Evolutionary conservation across 2,888 invertebrate species (phyloP), one percentile per base, ranked within the genome.

Genomic region (Agonopterix subpropinquella): DNA sequence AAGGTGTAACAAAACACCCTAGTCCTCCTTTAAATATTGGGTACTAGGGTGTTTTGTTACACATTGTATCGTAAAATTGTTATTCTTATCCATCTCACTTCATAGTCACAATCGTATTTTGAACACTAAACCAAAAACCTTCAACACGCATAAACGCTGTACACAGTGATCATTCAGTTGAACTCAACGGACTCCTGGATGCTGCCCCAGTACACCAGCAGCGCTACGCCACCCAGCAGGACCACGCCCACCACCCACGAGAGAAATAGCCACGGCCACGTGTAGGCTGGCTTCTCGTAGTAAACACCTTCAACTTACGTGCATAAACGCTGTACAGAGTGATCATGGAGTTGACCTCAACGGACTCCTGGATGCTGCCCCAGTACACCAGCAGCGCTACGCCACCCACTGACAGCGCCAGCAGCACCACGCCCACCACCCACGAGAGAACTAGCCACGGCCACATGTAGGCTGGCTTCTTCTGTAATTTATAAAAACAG

Each of bases 371-470:
- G 9, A 59, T 41, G 35, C 60, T 53, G 8, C 53, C 52, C 42
- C 58, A 58, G 50, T 67, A 59, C 36, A 64, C 57, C 35, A 83
- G 63, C 49, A 78, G 58, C 49, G 72, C 62, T 13, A 67, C 58
- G 15, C 80, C 84, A 2, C 67, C 61, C 47, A 73, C 55, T 0
- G 73, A 61, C 11, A 77, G 57, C n/a, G 58, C 53, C 13, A 73
- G 41, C 48, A 85, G 68, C 8, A 56, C 47, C 15, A 64, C 53
- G 37, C 77, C 64, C 49, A 65, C 67, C 43, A 58, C 11, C 74
- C 79, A 78, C n/a, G 72, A 62, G 35, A 73, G 49, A 11, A 69
- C 55, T 51, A 76, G 52, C 84, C 84, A 85, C 1, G 83, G 79
- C 58, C 72, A 64, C 13, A 77, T 67, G 46, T 62, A 65, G 28